phyloP scores from a whole-genome alignment of 2,113 vertebrate species.

The Corythoichthys haematopterus region DNA sequence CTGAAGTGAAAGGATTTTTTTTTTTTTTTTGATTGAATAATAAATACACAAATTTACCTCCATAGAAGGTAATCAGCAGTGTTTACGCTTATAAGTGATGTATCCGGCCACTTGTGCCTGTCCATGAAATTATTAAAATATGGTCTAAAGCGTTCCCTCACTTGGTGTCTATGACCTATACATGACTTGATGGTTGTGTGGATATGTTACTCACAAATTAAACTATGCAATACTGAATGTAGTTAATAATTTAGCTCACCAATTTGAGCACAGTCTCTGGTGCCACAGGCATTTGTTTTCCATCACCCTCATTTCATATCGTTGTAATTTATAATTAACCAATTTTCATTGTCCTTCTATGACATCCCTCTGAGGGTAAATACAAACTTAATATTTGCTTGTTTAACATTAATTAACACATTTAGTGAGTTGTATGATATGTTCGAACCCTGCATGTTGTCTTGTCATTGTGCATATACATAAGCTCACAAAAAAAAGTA shows the following conservation, averaged over 20 bases:
- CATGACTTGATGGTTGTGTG: constrained; percentile 7
- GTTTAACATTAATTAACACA: constrained; percentile 29
- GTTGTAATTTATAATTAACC: constrained; percentile 47
- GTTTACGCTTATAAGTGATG: too few relatives aligned
- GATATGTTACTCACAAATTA: constrained; percentile 21
- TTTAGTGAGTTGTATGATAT: constrained; percentile 26
- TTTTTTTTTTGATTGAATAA: too few relatives aligned
- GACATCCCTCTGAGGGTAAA: constrained; percentile 44
- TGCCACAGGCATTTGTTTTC: constrained; percentile 21
- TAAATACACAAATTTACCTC: too few relatives aligned
- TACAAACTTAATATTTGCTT: constrained; percentile 36
- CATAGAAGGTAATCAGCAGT: too few relatives aligned
- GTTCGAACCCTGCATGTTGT: neutral
- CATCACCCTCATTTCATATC: constrained; percentile 30
- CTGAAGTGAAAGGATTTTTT: too few relatives aligned
- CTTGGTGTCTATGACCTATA: too few relatives aligned
- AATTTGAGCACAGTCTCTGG: constrained; percentile 34
- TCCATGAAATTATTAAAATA: too few relatives aligned
- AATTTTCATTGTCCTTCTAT: constrained; percentile 36
- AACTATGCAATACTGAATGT: constrained; percentile 24
- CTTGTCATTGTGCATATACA: neutral
- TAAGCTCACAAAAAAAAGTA: neutral
- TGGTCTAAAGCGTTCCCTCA: too few relatives aligned
- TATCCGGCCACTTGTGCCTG: too few relatives aligned
- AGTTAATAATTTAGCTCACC: constrained; percentile 39